Evolutionary conservation across 2,797 vertebrate species (phyloP).

Genomic region (Phalanger gymnotis): DNA sequence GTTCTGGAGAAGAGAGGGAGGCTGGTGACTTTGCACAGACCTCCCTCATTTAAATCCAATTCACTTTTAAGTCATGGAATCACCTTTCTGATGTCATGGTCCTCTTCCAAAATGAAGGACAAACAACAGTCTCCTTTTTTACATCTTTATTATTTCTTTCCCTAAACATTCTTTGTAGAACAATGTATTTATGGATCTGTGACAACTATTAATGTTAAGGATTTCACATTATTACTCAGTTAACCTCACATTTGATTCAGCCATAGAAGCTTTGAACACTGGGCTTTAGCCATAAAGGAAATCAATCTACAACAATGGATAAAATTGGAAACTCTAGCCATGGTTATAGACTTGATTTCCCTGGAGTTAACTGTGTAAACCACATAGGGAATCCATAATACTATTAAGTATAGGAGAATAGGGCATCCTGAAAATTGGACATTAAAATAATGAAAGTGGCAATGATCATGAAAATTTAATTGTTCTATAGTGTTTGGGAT

Average conservation of each 20-base stretch:
- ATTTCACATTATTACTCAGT: neutral
- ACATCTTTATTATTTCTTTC: neutral
- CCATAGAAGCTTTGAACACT: neutral
- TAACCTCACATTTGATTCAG: neutral
- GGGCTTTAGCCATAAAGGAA: neutral
- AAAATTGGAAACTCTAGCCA: neutral
- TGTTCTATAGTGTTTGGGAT: neutral
- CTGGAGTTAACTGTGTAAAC: neutral
- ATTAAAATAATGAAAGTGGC: neutral
- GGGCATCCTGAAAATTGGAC: neutral
- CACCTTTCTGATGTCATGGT: neutral
- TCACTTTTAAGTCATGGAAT: neutral
- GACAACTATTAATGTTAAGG: neutral
- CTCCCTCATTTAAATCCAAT: neutral
- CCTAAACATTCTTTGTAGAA: neutral
- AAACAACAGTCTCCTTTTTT: neutral
- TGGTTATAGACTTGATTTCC: neutral
- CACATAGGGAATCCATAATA: neutral
- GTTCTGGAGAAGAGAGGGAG: no score
- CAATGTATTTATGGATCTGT: neutral
- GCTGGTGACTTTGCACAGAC: neutral
- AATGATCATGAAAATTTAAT: neutral
- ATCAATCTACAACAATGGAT: neutral
- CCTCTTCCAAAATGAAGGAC: neutral
- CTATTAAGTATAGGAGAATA: neutral